phyloP scores from a whole-genome alignment of 2,888 invertebrate genomes.

The Platypus cylindrus region DNA sequence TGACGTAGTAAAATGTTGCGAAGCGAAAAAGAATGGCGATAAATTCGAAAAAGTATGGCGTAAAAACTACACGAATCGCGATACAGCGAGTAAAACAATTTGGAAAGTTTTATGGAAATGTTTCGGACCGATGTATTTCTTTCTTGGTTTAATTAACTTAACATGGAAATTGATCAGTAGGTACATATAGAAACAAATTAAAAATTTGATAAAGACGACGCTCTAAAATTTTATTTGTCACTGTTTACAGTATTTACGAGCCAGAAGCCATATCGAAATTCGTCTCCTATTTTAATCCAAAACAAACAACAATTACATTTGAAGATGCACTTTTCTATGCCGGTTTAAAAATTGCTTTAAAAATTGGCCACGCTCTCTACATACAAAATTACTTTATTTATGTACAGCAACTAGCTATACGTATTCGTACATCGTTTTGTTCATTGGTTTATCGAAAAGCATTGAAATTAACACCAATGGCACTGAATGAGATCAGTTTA shows the following conservation, averaged over 20 bases:
- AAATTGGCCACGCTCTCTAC: constrained; percentile 52
- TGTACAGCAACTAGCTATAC: constrained; percentile 67
- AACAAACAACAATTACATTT: constrained; percentile 28
- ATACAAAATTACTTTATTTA: constrained; percentile 74
- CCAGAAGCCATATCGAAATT: constrained; percentile 53
- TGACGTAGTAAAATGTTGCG: constrained; percentile 36
- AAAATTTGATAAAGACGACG: too few species aligned
- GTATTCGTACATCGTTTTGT: constrained; percentile 69
- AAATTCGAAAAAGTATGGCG: constrained; percentile 27
- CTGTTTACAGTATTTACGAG: constrained; percentile 43
- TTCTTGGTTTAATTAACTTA: constrained; percentile 17
- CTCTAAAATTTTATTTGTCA: too few species aligned
- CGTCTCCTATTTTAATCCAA: constrained; percentile 52
- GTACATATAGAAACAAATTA: too few species aligned
- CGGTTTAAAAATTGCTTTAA: constrained; percentile 53
- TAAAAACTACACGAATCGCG: constrained; percentile 13
- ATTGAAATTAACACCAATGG: constrained; percentile 19
- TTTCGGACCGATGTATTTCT: constrained; percentile 20
- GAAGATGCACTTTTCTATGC: constrained; percentile 62
- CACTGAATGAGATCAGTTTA: constrained; percentile 19
- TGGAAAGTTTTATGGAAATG: constrained; percentile 20
- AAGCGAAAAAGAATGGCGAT: constrained; percentile 20
- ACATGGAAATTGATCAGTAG: constrained; percentile 17
- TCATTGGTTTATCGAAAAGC: constrained; percentile 69
- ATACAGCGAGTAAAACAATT: constrained; percentile 17